phyloP scores from a whole-genome alignment of 1,140 invertebrate species.

The Lasioglossum baleicum region DNA sequence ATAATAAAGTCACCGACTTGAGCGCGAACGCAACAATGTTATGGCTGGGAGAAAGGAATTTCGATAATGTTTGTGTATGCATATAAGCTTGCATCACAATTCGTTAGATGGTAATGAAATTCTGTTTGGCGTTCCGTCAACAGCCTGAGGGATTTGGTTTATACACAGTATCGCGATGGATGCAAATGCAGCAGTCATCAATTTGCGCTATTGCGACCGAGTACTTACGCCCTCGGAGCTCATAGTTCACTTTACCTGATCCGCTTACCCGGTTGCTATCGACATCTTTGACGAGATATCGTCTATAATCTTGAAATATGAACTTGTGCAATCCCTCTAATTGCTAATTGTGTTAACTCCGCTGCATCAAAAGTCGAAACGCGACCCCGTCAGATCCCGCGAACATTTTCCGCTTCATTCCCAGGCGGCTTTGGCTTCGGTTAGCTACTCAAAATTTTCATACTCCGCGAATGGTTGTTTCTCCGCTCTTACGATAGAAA shows the following conservation, averaged over 20 bases:
- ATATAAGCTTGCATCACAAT: conserved; percentile 8
- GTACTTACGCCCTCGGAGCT: conserved; percentile 48
- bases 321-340: not conserved
- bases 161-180: conserved; percentile 38
- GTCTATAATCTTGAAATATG: conserved; percentile 4
- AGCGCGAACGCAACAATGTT: too few relatives aligned
- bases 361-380: not conserved
- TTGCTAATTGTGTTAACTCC: conserved; percentile 13
- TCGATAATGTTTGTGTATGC: not conserved
- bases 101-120: conserved; percentile 30
- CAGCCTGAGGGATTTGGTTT: conserved; percentile 44
- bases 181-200: conserved; percentile 53
- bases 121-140: conserved; percentile 30
- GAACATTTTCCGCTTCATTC: not conserved
- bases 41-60: not conserved
- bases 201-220: conserved; percentile 56
- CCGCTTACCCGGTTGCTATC: conserved; percentile 31
- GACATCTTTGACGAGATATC: conserved; percentile 32
- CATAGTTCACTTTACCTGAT: conserved; percentile 56
- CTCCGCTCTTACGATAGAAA: too few relatives aligned
- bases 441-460: too few relatives aligned
- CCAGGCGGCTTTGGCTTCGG: too few relatives aligned
- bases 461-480: too few relatives aligned
- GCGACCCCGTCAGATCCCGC: too few relatives aligned
- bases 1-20: not conserved